Percentiles rank a stretch among this genome's conserved stretches.
Evolutionary conservation across 1,140 invertebrate genomes (phyloP).

Genomic region (Bradysia coprophila): DNA sequence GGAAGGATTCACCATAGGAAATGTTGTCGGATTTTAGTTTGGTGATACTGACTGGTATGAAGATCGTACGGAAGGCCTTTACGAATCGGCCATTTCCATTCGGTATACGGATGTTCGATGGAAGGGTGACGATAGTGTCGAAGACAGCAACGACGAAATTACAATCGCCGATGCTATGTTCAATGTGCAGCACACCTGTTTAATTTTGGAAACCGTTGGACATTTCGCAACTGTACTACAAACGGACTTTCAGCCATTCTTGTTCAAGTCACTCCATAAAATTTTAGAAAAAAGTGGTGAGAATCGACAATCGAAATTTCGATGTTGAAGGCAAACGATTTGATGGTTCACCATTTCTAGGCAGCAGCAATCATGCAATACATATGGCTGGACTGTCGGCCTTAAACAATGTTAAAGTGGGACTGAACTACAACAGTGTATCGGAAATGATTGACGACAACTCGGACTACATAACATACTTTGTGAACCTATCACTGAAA

Average conservation of each 20-base stretch:
- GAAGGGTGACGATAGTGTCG: not conserved
- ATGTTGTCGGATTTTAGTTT: not conserved
- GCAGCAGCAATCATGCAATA: slow-evolving; percentile 15
- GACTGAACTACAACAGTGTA: slow-evolving; percentile 20
- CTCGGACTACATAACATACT: slow-evolving; percentile 34
- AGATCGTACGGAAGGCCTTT: slow-evolving; percentile 17
- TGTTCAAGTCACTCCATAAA: slow-evolving; percentile 15
- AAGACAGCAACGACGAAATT: slow-evolving; percentile 1
- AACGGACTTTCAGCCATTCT: slow-evolving; percentile 12
- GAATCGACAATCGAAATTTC: not conserved
- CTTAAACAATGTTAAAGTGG: slow-evolving; percentile 26
- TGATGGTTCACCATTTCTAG: slow-evolving; percentile 8
- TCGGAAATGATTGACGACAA: slow-evolving; percentile 27
- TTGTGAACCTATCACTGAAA: slow-evolving; percentile 29
- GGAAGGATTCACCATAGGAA: too few species aligned
- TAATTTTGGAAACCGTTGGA: slow-evolving; percentile 15
- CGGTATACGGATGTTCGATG: slow-evolving; percentile 4
- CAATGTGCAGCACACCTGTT: slow-evolving; percentile 19
- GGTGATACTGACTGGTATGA: slow-evolving; percentile 14
- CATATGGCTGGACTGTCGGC: slow-evolving; percentile 17
- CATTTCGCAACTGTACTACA: slow-evolving; percentile 14
- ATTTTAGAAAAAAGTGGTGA: slow-evolving; percentile 13
- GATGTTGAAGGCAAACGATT: not conserved
- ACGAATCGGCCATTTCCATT: slow-evolving; percentile 19
- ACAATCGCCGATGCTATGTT: slow-evolving; percentile 16